Evolutionary conservation across 35 echinoderm and acorn worm genomes (phyloP).

Genomic region (Ophiothrix spiculata): DNA sequence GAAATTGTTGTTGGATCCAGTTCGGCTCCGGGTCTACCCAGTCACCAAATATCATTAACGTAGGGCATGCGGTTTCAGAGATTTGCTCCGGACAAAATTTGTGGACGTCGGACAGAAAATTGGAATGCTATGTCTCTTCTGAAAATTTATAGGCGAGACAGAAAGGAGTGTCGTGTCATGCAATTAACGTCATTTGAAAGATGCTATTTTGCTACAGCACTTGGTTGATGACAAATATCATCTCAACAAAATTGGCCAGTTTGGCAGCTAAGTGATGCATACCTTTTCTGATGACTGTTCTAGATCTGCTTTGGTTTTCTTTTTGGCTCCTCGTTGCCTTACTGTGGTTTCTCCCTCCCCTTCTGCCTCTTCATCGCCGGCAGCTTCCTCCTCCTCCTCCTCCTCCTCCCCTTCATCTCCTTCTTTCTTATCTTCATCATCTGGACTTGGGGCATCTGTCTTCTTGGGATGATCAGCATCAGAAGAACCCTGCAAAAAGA

Average conservation of each 20-base stretch:
- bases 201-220: not conserved
- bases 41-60: too few species aligned
- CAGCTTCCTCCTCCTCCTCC: conserved; percentile 24
- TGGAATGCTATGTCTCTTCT: too few species aligned
- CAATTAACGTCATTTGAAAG: not conserved
- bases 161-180: not conserved
- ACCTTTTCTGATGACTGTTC: conserved; percentile 59
- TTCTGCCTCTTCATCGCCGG: conserved; percentile 40
- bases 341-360: conserved; percentile 34
- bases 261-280: not conserved
- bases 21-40: too few species aligned
- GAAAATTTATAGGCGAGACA: not conserved
- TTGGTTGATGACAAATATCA: not conserved
- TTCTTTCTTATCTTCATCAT: conserved; percentile 48
- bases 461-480: conserved; percentile 46
- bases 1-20: too few species aligned
- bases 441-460: conserved; percentile 51
- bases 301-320: conserved; percentile 76
- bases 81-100: too few species aligned
- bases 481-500: conserved; percentile 1
- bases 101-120: too few species aligned
- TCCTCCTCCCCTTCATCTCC: conserved; percentile 37
- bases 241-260: not conserved
- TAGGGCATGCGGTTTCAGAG: too few species aligned
- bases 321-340: conserved; percentile 78